Base-by-base conservation (phyloP, 30 jellyfish, hydroid and myxozoan genomes). In the Phacellophora camtschatica region DNA sequence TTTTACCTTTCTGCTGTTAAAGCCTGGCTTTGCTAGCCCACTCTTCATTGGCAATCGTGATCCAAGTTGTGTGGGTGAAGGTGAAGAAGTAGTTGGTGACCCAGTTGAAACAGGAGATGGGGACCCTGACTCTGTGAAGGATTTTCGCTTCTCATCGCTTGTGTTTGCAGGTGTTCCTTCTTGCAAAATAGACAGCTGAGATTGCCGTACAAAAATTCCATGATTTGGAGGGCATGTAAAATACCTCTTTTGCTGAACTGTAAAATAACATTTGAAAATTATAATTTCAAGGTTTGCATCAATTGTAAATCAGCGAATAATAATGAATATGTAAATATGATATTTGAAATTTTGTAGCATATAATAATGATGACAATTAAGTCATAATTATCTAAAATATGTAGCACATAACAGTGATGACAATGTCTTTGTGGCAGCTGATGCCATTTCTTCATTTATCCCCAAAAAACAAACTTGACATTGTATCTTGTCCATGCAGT, bases 141-240 rank as follows among this genome's bases (percentile, higher is more conserved):
- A 23, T 64, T 13, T 56, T 4, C 65, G 50, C 4, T 71, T 28
- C 10, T 31, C 81, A 28, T 28, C 64, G 25, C 36, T 53, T 35
- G 49, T 28, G 15, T 18, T 20, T 10, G 35, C 75, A 18, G 31
- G 66, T 37, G 81, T 36, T 15, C n/a, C 73, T 13, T 66, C 89
- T 32, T 50, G 56, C n/a, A 92, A 67, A 57, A 85, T 84, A 54
- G 59, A 33, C 19, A 92, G 43, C 68, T 92, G 98, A 9, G 98
- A 85, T 67, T 92, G 98, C 8, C 98, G 92, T 42, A 92, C 95
- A 77, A 92, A 92, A 33, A 92, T 92, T 18, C 98, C 98, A 85
- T 92, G 98, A 61, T 85, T 84, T 19, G 95, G 94, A 3, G 96
- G 88, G 41, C 98, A 92, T 16, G 86, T 73, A 61, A 92, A 92